These are phyloP conservation scores for Eubucco bourcierii DNA, from an alignment of 2,113 vertebrate genomes.

Conservation along the genomic window DNA sequence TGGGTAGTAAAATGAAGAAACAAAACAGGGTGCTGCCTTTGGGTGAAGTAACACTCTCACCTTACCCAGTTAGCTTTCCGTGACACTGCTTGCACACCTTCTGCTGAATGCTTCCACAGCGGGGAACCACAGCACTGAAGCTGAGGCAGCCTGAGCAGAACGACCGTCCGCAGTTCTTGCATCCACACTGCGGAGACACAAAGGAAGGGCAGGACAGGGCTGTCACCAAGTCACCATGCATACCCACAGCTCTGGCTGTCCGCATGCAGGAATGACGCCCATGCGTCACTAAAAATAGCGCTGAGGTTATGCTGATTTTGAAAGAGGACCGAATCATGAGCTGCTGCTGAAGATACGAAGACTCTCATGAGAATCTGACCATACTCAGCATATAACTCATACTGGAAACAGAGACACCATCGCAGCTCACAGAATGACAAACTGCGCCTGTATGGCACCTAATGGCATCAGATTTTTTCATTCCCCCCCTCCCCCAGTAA, in stretches of 20 bases:
- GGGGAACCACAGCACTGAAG: slow-evolving; percentile 83
- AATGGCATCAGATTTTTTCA: background rate
- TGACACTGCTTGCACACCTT: slow-evolving; percentile 94
- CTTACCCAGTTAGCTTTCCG: slow-evolving; percentile 87
- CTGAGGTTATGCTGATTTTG: rapidly evolving
- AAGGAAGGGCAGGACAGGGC: background rate
- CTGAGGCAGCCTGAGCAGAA: slow-evolving; percentile 90
- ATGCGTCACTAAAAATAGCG: rapidly evolving
- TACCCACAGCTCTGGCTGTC: rapidly evolving
- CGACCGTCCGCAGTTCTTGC: slow-evolving; percentile 88
- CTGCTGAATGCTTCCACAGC: slow-evolving; percentile 83
- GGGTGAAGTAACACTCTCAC: background rate
- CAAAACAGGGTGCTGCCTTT: background rate
- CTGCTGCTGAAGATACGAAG: background rate
- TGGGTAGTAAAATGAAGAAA: background rate
- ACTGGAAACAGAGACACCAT: background rate
- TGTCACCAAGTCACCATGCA: background rate
- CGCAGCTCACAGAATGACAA: rapidly evolving
- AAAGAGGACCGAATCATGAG: background rate
- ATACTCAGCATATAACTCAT: background rate
- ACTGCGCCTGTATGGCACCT: too few species aligned
- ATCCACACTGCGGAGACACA: slow-evolving; percentile 81
- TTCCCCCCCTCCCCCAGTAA: too few species aligned
- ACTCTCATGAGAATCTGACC: background rate
- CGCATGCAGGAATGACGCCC: rapidly evolving